Base-by-base conservation (phyloP, 2,888 invertebrate species). In the Nymphalis urticae region DNA sequence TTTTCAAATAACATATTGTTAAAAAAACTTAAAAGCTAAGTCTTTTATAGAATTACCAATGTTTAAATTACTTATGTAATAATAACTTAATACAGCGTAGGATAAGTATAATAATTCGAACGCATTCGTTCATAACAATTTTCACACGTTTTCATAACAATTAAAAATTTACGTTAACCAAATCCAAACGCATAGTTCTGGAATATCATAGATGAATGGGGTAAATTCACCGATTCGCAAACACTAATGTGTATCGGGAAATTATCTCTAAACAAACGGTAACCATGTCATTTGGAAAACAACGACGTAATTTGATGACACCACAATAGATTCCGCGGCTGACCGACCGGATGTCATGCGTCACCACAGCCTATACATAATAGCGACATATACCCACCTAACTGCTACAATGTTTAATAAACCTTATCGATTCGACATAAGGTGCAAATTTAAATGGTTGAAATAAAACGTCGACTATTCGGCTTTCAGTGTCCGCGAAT, bases 291-390 rank as follows among this genome's bases (percentile, higher is more conserved):
- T 69, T 71, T 64, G 62, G 67, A 67, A 69, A 69, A 72, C 71
- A 68, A 67, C 68, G 66, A 64, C 68, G 73, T 72, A 75, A 76
- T 76, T 75, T 73, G 71, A 73, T 64, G 71, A 59, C 66, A 70
- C 77, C 74, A 62, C 75, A 75, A 69, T 61, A 69, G 71, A 77
- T 76, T 75, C 75, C 74, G 77, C 73, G 77, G 76, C 72, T 70
- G 66, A 69, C 74, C 74, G 63, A 51, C 58, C 68, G 72, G 70
- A 69, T 72, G 69, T 72, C 69, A 53, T 53, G 64, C 48, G 10
- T 69, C 62, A 66, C 68, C 69, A 60, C 73, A 65, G 24, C 17
- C 21, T 24, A 9, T 58, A 42, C 36, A 58, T 58, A 51, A 21
- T 50, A 64, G 21, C 9, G 17, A 54, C 48, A 62, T 60, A 61